Conservation (phyloP, 1,140 invertebrate species). For the Bombus confusus region DNA sequence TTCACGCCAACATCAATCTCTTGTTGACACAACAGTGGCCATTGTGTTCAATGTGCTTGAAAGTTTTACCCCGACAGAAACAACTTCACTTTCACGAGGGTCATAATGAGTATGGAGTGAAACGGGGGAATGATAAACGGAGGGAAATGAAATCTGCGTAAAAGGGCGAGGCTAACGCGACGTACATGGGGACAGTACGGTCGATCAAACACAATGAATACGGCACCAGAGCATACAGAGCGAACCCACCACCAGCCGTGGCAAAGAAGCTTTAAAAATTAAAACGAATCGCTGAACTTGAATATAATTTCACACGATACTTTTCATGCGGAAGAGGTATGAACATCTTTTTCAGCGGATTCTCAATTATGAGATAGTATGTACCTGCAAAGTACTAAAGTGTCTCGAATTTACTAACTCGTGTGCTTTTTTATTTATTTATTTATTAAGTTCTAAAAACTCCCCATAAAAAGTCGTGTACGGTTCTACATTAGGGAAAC, state of each 20-base stretch:
- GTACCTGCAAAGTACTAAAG: no score
- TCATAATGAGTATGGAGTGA: not conserved
- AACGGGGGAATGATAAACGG: slow-evolving; percentile 17
- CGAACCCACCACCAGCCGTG: not conserved
- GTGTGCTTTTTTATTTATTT: no score
- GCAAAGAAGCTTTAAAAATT: slow-evolving; percentile 13
- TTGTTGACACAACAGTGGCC: not conserved
- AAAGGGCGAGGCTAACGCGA: slow-evolving; percentile 55
- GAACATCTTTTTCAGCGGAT: not conserved
- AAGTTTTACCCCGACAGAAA: slow-evolving; percentile 30
- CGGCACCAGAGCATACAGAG: not conserved
- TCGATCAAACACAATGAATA: slow-evolving; percentile 42
- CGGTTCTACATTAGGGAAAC: no score
- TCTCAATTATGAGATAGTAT: no score
- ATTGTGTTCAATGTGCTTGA: slow-evolving; percentile 29
- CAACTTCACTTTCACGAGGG: slow-evolving; percentile 13
- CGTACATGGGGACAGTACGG: slow-evolving; percentile 36
- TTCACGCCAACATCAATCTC: not conserved
- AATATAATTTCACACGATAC: not conserved
- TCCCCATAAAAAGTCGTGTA: no score
- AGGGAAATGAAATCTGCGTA: slow-evolving; percentile 55
- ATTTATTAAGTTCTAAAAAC: no score
- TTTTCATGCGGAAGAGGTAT: not conserved
- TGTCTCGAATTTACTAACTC: no score
- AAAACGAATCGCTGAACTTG: slow-evolving; percentile 16